Base-by-base conservation (phyloP, 92 coral and sea anemone species). In the Phenganax stokvisi region DNA sequence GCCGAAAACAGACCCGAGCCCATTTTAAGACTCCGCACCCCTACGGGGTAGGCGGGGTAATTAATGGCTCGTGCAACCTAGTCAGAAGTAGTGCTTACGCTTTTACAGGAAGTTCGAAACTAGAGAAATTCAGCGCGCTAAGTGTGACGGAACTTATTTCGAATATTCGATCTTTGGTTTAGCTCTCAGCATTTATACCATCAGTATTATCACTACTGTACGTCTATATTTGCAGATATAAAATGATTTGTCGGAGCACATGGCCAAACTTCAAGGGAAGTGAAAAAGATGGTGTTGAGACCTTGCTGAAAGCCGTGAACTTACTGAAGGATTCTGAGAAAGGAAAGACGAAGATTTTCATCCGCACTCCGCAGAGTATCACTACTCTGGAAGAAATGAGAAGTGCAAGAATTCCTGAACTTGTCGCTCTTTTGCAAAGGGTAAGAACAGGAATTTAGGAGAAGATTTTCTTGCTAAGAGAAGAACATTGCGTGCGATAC, bases 351-450 rank as follows among this genome's bases (percentile, higher is more conserved):
- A 94, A 94, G 83, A 77, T 94, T 80, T 94, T 94, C 71, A 94
- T 94, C 80, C 89, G 97, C 65, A 94, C 97, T 20, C 98, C 98
- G 7, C 91, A 82, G 84, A 94, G 97, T 0, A 86, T 94, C 66
- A 92, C 92, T 54, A 89, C 87, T 72, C 55, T 94, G 88, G 98
- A 94, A 76, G 87, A 83, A 63, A 74, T 54, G 54, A 84, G 98
- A 16, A 90, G 94, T 54, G 80, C 70, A 54, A 84, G 83, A 57
- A 83, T 94, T 15, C 98, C 98, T 3, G 82, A 74, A 13, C 54
- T 94, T 66, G 98, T 94, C 30, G 74, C 68, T 61, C 63, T 94
- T 31, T 90, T 94, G 73, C 98, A 94, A 74, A 84, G 89, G 89
- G 98, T 94, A 61, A 87, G 89, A 53, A 80, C 13, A 3, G 37